Base-by-base conservation (phyloP, 2,888 invertebrate species). In the Marronus borbonicus region DNA sequence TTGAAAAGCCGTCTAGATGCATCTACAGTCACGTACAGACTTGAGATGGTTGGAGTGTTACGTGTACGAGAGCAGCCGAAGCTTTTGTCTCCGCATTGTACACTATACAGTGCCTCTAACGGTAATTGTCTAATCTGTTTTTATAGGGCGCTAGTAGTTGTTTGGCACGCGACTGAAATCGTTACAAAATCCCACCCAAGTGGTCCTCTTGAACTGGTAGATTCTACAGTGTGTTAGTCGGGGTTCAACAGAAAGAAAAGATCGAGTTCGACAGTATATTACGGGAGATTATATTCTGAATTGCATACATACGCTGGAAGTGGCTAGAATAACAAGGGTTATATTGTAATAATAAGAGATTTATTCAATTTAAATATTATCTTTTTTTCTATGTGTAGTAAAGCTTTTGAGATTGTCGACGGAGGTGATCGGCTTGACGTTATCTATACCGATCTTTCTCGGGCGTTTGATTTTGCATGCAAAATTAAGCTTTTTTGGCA, bases 1-100 rank as follows among this genome's bases (percentile, higher is more conserved):
- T 79, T 83, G 82, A 83, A 83, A 84, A 83, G 84, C 84, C 80
- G 81, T 79, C 80, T 81, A 76, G 68, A 49, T 74, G 70, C 79
- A 81, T 81, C 82, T 79, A 81, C 76, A 77, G 80, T 83, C 84
- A 84, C 83, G 84, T 84, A 81, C 77, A 76, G 69, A 68, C 55
- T 75, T 62, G 49, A 55, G 62, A 70, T 60, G 77, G 70, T 69
- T 44, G 10, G 44, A 44, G 44, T 44, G 44, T 44, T 44, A 68
- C 62, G 36, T 58, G 20, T 58, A 58, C 52, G 31, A 36, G 60
- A 52, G 70, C 70, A 62, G 60, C 31, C 50, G 62, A 20, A 20
- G 44, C 62, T 70, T n/a, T 70, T 62, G 36, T 20, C 70, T 62
- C 66, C n/a, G 14, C n/a, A 5, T 8, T 20, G 55, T 20, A 58